Evolutionary conservation across 2,888 invertebrate species (phyloP), one percentile per base, ranked within the genome.

Genomic region (Muschampia plurimacula): DNA sequence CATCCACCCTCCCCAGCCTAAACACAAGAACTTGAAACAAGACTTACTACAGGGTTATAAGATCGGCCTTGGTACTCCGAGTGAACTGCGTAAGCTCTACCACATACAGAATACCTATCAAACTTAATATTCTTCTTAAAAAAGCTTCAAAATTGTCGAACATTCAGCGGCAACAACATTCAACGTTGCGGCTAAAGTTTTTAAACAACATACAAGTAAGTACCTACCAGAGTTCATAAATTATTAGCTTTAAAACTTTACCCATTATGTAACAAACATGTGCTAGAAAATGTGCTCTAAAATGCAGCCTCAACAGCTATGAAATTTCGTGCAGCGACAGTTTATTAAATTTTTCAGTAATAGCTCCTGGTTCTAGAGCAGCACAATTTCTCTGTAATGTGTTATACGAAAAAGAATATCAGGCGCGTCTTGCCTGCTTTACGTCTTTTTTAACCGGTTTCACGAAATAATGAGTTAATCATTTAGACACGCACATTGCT

Each of bases 201-300:
- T 49, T n/a, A n/a, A 49, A 49, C 22, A 22, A 22, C 22, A 22
- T 22, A 22, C 22, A 22, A 22, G 22, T 49, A 49, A 49, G n/a
- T 6, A 32, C 32, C 32, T 41, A 41, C 41, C n/a, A n/a, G 7
- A 49, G 49, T 49, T 49, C 49, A 49, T 6, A n/a, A 49, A n/a
- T 49, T 49, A 49, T 49, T 49, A 49, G 49, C n/a, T 49, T 49
- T 49, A n/a, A 49, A 49, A 49, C 49, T 49, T 49, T n/a, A 49
- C 49, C n/a, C 49, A 9, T 49, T n/a, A 49, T n/a, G 4, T 49
- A 49, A 49, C 49, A n/a, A 49, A n/a, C n/a, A 49, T n/a, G 7
- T 49, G 15, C 49, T 49, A n/a, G 49, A n/a, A 49, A 49, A 49
- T 49, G 6, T 49, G 49, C 49, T 49, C 5, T n/a, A 3, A 49